Percentiles rank a stretch among this genome's conserved stretches.
phyloP scores from a whole-genome alignment of 2,113 vertebrate genomes.

The Neotoma lepida region DNA sequence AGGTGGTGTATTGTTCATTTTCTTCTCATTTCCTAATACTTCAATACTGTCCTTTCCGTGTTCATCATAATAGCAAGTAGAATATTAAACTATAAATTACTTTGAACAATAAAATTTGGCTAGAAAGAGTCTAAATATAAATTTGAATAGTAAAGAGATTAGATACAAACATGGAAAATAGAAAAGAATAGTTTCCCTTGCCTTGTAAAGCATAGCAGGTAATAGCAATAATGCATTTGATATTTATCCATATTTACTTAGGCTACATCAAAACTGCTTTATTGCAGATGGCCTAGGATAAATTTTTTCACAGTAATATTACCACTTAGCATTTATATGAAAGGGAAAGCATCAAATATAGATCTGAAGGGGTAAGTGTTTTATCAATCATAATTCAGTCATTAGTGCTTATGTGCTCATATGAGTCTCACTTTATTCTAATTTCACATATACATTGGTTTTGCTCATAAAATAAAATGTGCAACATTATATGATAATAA shows the following conservation, averaged over 20 bases:
- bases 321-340: slow-evolving; percentile 77
- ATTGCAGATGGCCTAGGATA: slow-evolving; percentile 79
- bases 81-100: slow-evolving; percentile 59
- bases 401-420: slow-evolving; percentile 36
- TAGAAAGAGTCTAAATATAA: slow-evolving; percentile 65
- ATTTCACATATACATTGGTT: slow-evolving; percentile 64
- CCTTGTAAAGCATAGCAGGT: slow-evolving; percentile 58
- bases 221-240: slow-evolving; percentile 76
- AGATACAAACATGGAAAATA: slow-evolving; percentile 68
- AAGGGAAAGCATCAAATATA: slow-evolving; percentile 43
- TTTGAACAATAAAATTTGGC: slow-evolving; percentile 4
- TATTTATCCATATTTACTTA: slow-evolving; percentile 81
- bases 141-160: slow-evolving; percentile 79
- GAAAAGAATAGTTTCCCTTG: slow-evolving; percentile 77
- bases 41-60: not conserved
- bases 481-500: slow-evolving; percentile 34
- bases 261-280: slow-evolving; percentile 75
- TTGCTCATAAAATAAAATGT: slow-evolving; percentile 53
- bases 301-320: slow-evolving; percentile 76
- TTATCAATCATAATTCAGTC: slow-evolving; percentile 53
- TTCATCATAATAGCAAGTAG: slow-evolving; percentile 24
- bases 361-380: slow-evolving; percentile 54
- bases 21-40: not conserved
- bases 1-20: not conserved
- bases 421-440: slow-evolving; percentile 65